Base-by-base conservation (phyloP, 2,888 invertebrate genomes). In the Pedicia rivosa region DNA sequence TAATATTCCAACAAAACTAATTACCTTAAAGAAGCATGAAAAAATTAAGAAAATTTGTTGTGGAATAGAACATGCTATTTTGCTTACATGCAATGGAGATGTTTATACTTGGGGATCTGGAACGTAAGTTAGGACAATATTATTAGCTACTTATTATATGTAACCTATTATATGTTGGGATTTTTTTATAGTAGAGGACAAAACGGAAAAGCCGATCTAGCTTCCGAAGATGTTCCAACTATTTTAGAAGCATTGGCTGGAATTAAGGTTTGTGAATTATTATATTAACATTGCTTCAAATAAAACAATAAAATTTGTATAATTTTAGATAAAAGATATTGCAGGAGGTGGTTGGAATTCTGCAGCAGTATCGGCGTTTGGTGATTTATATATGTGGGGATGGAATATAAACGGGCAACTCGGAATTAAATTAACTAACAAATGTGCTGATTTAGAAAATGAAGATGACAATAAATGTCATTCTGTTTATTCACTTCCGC, bases 351-450 rank as follows among this genome's bases (percentile, higher is more conserved):
- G 86, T 8, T 92, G 90, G 90, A 90, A 91, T 56, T 78, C 77
- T 37, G 69, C 78, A 35, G 86, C 78, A 8, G 55, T 88, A 6
- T 84, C 83, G 46, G 67, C 71, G 49, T 70, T 68, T 56, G 88
- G 87, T 10, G 90, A 90, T 55, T 51, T 90, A 0, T 92, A 90
- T 53, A 67, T 72, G 3, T 92, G 92, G 91, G 92, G 92, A 6
- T 88, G 83, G 78, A 92, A 92, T 60, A 75, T 79, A 42, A 72
- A 71, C 49, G 90, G 91, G 0, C 88, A 92, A 57, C 60, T 92
- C 12, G 91, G 91, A 6, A 56, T 80, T 20, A 55, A 59, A 22
- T 50, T 54, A 6, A 53, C 62, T 22, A 22, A 15, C 14, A 8
- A 33, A 13, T 29, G 13, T 7, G 14, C 13, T 37, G 36, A 24